These are phyloP conservation scores for Takifugu ocellatus DNA, from an alignment of 2,797 vertebrate genomes.

Conservation along the genomic window DNA sequence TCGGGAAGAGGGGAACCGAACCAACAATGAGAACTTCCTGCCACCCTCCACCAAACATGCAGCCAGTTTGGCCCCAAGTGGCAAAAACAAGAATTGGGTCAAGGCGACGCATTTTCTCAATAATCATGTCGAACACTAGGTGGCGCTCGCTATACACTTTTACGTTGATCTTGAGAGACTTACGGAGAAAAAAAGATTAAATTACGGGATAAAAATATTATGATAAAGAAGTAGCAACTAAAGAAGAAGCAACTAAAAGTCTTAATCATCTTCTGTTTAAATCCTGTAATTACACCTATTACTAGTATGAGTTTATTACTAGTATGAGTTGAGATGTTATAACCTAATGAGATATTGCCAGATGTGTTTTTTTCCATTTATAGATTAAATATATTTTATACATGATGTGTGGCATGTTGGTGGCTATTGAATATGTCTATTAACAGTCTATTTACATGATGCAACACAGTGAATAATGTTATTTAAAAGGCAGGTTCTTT, in stretches of 20 bases:
- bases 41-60: constrained; percentile 15
- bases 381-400: background rate
- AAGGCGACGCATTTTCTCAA: constrained; percentile 1
- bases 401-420: no score
- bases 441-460: background rate
- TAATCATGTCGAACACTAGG: constrained; percentile 33
- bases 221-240: no score
- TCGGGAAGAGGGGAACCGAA: background rate
- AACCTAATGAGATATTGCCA: background rate
- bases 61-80: constrained; percentile 62
- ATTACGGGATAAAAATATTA: background rate
- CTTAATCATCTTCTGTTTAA: no score
- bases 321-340: background rate
- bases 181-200: background rate
- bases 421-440: no score
- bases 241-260: no score
- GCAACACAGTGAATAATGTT: background rate
- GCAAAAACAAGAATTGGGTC: constrained; percentile 17
- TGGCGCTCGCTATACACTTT: constrained; percentile 36
- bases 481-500: background rate
- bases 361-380: background rate
- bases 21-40: background rate
- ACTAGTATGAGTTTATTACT: no score
- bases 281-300: no score
- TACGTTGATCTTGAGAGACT: no score